A percentile compares a stretch with the other conserved stretches of the same genome.
These are phyloP conservation scores for Brachionus asplanchnoidis DNA, from an alignment of 1,140 invertebrate genomes.

Conservation along the genomic window DNA sequence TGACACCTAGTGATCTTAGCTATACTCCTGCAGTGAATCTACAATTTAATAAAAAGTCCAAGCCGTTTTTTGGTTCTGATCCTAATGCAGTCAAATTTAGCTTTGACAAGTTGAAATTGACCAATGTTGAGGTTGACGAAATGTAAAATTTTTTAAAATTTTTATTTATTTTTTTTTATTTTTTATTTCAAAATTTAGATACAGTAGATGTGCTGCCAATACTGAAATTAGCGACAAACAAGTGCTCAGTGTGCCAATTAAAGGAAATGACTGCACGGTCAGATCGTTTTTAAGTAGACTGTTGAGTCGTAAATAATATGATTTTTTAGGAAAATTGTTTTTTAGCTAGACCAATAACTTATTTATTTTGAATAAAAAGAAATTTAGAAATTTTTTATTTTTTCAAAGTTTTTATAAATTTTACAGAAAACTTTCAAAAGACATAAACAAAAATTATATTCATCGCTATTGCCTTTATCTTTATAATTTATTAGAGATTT, in stretches of 20 bases:
- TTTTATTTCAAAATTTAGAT: neutral
- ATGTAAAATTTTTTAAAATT: constrained; percentile 14
- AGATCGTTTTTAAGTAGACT: neutral
- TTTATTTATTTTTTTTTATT: neutral
- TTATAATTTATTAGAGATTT: no score
- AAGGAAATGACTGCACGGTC: neutral
- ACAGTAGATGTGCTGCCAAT: neutral
- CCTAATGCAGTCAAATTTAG: constrained; percentile 19
- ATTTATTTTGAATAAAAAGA: no score
- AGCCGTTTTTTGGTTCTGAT: constrained; percentile 32
- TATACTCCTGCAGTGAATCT: neutral
- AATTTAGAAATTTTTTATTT: no score
- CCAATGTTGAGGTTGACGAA: constrained; percentile 26
- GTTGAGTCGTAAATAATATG: neutral
- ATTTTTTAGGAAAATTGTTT: neutral
- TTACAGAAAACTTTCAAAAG: no score
- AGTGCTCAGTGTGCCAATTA: neutral
- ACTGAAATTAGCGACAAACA: constrained; percentile 12
- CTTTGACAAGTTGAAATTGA: constrained; percentile 26
- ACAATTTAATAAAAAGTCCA: constrained; percentile 38
- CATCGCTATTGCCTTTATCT: no score
- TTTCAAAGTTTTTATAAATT: no score
- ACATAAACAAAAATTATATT: no score
- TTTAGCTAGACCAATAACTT: no score
- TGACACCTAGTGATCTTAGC: neutral